Base-by-base conservation (phyloP, 2,113 vertebrate genomes). In the Cavia porcellus region DNA sequence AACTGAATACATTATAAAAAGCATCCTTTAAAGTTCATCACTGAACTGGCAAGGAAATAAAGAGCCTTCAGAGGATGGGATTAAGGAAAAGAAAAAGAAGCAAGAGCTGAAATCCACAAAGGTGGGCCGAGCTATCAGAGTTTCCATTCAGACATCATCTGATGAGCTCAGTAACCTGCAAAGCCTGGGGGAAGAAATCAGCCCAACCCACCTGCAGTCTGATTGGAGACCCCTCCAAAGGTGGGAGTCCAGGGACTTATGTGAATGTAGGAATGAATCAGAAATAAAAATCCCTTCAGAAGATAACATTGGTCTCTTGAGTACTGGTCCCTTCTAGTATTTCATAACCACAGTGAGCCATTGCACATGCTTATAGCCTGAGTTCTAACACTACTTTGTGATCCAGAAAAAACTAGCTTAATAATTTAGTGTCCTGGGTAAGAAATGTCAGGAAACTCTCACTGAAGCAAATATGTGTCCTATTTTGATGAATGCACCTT, bases 261-360 rank as follows among this genome's bases (percentile, higher is more conserved):
- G 30, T 38, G 32, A 50, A 70, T 12, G 47, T 15, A 1, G 62
- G 35, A 68, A 28, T 62, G 52, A 82, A 92, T 77, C 6, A 81
- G 38, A 81, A 94, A 81, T 66, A 61, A 81, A 84, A 45, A 50
- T 24, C 96, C 12, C 62, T 74, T 96, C 32, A 92, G 32, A 74
- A 88, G 72, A 24, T 45, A 22, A 45, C 45, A 45, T 42, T 74
- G 70, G n/a, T 42, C 70, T 42, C 38, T 45, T 82, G 20, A 10
- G 25, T 9, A 89, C 15, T 32, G 42, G 7, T 59, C 30, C 82
- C 59, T 42, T 83, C 75, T 79, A 30, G 61, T 77, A 87, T 83
- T 82, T 77, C 81, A 75, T 82, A 70, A 77, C 22, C 52, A 93
- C 55, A 55, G 72, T 2, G 28, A 72, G 70, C n/a, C 38, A 64